Base-by-base conservation (phyloP, 2,797 vertebrate species). In the Vespertilio murinus region DNA sequence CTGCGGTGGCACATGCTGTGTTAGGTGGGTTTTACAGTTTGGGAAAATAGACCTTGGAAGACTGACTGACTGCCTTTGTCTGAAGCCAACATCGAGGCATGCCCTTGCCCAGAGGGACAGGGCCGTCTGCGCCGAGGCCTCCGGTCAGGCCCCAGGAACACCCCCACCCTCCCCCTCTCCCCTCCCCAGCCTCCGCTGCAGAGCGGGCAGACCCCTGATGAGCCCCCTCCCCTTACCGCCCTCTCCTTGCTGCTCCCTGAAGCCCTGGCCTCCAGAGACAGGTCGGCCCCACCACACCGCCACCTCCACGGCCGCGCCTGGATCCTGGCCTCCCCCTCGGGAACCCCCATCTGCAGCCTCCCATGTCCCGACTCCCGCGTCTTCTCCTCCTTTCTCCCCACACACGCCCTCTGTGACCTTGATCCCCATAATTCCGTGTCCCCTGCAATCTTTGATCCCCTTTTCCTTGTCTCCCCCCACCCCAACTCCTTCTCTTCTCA, bases 311-410 rank as follows among this genome's bases (percentile, higher is more conserved):
- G 30, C 67, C 40, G 30, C 20, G 14, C 2, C 28, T 11, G 59
- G 40, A 16, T 20, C 30, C 16, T 25, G 0, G 1, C 33, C 40
- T 4, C 38, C 28, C 14, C 0, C 0, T 2, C 13, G 1, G 2
- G 8, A 4, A 7, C 35, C 3, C 33, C 49, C 67, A 18, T 35
- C 28, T 52, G 28, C 14, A 49, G 88, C 42, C 22, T 25, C 56
- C 59, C 59, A 2, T 54, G 52, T 10, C 3, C 52, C 10, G 17
- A 10, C 54, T 35, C 30, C n/a, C 30, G n/a, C 47, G 8, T 54
- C 7, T 67, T 4, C 61, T 3, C 30, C 56, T 47, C 16, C 20
- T 3, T 17, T 20, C 56, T 91, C 35, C 12, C 17, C 7, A 22
- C 40, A 38, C 35, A 16, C 47, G 17, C 25, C 28, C 77, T 78